Evolutionary conservation across 1,140 invertebrate species (phyloP).

Genomic region (Pseudomyrmex cubaensis): DNA sequence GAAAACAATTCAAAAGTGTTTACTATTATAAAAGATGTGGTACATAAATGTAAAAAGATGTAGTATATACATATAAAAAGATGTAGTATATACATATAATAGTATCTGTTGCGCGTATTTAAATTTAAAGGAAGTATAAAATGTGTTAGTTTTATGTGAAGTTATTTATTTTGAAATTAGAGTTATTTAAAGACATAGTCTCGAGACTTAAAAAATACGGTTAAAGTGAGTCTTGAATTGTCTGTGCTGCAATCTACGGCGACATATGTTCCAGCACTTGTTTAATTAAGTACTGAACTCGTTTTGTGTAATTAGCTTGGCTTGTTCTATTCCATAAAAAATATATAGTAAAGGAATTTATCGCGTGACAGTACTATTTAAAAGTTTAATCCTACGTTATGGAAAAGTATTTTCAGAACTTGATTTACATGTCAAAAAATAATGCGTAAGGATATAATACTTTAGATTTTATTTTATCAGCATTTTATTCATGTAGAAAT

Average conservation of each 20-base stretch:
- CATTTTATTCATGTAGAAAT: too few species aligned
- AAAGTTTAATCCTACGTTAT: too few species aligned
- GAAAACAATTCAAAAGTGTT: background rate
- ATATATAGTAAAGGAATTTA: background rate
- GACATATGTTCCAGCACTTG: slow-evolving; percentile 89
- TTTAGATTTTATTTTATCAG: too few species aligned
- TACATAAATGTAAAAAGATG: background rate
- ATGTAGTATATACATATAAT: too few species aligned
- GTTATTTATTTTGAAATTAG: background rate
- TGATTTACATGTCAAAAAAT: too few species aligned
- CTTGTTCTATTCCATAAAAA: slow-evolving; percentile 86
- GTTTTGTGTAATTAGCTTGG: slow-evolving; percentile 86
- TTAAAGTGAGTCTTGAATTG: slow-evolving; percentile 4
- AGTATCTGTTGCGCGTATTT: too few species aligned
- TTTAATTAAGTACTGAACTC: slow-evolving; percentile 82
- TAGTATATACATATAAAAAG: too few species aligned
- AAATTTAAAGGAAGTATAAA: too few species aligned
- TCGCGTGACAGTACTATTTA: too few species aligned
- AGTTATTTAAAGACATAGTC: background rate
- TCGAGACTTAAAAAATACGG: background rate
- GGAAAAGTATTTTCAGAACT: too few species aligned
- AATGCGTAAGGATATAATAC: too few species aligned
- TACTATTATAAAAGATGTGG: background rate
- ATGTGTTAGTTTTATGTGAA: too few species aligned
- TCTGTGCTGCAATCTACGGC: slow-evolving; percentile 86